Evolutionary conservation across 2,888 invertebrate species (phyloP), one percentile per base, ranked within the genome.

Genomic region (Philereme transversata): DNA sequence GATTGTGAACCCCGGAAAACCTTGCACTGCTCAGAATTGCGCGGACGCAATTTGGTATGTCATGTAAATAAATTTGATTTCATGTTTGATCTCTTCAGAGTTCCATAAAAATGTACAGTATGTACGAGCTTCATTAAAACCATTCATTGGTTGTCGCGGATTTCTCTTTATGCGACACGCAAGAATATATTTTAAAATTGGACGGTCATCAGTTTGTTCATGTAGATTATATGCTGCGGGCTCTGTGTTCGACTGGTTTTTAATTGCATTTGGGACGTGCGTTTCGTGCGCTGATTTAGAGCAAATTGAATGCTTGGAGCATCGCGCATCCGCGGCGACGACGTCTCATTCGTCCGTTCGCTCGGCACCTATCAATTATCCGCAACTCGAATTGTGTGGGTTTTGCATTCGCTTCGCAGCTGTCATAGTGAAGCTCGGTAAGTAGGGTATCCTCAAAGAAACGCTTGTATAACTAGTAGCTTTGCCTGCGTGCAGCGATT

Each of bases 281-380:
- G 77, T 76, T 75, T 73, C 71, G 74, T 72, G 76, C 74, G 77
- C 81, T 87, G 86, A 87, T 87, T 87, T 87, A 83, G 74, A 82
- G 84, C 78, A 84, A 85, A 87, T 87, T 88, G 86, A 87, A 86
- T 82, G 82, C 80, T 84, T 75, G 69, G 75, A 81, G 79, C 78
- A 69, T 70, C 69, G 72, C 76, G 76, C 74, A 75, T 72, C 76
- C 70, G 64, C 71, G 74, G 79, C 81, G 73, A 82, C 82, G 74
- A 79, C 81, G 73, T 83, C 82, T 84, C 81, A 82, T 84, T 85
- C 79, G 78, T 82, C 75, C 71, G 65, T 63, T 62, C 67, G 66
- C 64, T 69, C 75, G 72, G 77, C 78, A 82, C 79, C 83, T 83
- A 83, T 83, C 82, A 86, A 86, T 87, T 87, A 84, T 79, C 77